Percentiles rank a stretch among this genome's conserved stretches.
Evolutionary conservation across 1,140 invertebrate genomes (phyloP).

Genomic region (Sycophaga agraensis): DNA sequence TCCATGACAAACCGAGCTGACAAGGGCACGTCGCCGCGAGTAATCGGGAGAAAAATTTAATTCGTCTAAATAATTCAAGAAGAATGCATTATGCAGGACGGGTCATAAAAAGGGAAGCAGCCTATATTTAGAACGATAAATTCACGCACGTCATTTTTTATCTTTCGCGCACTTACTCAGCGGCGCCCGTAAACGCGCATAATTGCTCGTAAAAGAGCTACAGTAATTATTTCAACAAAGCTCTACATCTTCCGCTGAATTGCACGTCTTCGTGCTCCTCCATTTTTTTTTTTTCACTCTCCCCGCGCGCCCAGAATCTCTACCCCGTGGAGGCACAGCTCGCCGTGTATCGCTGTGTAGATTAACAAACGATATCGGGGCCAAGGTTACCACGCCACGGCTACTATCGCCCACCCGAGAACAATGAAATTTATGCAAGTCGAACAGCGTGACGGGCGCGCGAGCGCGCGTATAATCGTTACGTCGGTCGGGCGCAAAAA

Average conservation of each 20-base stretch:
- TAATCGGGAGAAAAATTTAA: not conserved
- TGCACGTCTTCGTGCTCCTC: not conserved
- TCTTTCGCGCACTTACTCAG: no score
- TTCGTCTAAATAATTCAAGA: not conserved
- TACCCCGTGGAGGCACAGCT: not conserved
- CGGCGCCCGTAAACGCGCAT: no score
- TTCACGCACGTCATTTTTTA: no score
- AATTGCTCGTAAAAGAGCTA: slow-evolving; percentile 7
- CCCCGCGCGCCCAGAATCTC: not conserved
- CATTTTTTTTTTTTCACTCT: not conserved
- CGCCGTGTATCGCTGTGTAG: slow-evolving; percentile 21
- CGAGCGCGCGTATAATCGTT: slow-evolving; percentile 30
- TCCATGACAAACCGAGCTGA: no score
- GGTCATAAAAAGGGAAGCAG: no score
- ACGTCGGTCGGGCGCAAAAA: not conserved
- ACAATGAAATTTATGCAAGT: slow-evolving; percentile 48
- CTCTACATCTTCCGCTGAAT: slow-evolving; percentile 11
- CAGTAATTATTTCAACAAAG: slow-evolving; percentile 9
- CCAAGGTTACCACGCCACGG: slow-evolving; percentile 46
- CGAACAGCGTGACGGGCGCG: slow-evolving; percentile 22
- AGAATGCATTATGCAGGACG: not conserved
- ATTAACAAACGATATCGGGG: slow-evolving; percentile 47
- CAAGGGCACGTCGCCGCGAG: not conserved
- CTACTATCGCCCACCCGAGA: slow-evolving; percentile 23
- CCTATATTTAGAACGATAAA: no score